These are phyloP conservation scores for Stenotaenia linearis DNA, from an alignment of 2,888 invertebrate species.

Conservation along the genomic window DNA sequence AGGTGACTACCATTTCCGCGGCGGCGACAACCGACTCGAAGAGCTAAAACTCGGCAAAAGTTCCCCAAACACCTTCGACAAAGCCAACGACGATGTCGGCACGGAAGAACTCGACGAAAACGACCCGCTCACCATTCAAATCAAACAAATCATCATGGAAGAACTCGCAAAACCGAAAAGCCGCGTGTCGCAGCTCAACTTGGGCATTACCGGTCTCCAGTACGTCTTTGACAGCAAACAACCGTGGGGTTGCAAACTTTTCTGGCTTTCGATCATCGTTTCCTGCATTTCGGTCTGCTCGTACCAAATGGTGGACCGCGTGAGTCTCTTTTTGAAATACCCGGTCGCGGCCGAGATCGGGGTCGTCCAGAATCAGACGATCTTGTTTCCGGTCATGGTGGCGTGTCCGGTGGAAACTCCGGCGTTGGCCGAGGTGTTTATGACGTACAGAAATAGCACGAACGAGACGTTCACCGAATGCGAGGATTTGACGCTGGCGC, in stretches of 20 bases:
- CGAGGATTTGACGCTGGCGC: neutral
- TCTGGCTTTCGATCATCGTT: constrained; percentile 26
- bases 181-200: neutral
- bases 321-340: neutral
- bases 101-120: neutral
- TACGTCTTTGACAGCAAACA: constrained; percentile 28
- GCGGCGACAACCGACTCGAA: neutral
- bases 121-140: constrained; percentile 3
- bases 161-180: neutral
- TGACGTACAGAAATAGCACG: too few species aligned
- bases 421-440: neutral
- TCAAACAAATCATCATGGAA: constrained; percentile 26
- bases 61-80: neutral
- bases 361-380: constrained; percentile 19
- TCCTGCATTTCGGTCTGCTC: constrained; percentile 27
- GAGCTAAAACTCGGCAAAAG: neutral
- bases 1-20: neutral
- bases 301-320: constrained; percentile 26
- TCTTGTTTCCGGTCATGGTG: neutral
- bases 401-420: neutral
- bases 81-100: neutral
- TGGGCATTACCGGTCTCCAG: constrained; percentile 10
- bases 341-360: constrained; percentile 27
- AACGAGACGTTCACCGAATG: neutral
- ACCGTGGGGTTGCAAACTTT: constrained; percentile 5